These are phyloP conservation scores for Caenorhabditis sinica DNA, from an alignment of 2,888 invertebrate species.

Conservation along the genomic window DNA sequence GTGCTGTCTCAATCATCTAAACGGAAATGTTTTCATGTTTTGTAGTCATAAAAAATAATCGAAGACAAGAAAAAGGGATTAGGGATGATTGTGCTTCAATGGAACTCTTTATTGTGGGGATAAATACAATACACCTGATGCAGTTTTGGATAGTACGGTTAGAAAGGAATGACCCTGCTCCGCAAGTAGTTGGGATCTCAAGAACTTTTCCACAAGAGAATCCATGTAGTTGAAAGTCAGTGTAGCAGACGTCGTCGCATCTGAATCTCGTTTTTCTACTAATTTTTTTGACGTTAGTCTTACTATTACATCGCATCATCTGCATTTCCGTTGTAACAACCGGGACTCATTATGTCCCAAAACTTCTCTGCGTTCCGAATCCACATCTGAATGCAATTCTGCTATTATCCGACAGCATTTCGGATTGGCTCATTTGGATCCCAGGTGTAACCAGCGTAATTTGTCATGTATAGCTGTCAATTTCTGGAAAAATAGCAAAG, in stretches of 20 bases:
- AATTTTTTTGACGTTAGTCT: not conserved
- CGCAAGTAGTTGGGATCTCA: not conserved
- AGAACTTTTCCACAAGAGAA: not conserved
- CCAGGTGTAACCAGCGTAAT: conserved; percentile 47
- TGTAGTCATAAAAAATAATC: not conserved
- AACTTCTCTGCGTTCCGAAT: conserved; percentile 12
- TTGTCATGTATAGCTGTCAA: conserved; percentile 3
- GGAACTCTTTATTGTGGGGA: too few relatives aligned
- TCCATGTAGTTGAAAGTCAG: not conserved
- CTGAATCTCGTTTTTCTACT: not conserved
- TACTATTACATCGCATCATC: conserved; percentile 40
- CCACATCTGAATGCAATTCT: conserved; percentile 47
- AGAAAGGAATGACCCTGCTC: not conserved
- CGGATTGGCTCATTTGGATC: conserved; percentile 25
- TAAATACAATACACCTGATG: too few relatives aligned
- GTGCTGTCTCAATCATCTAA: not conserved
- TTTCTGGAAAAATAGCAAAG: too few relatives aligned
- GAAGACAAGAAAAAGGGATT: not conserved
- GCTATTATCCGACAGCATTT: not conserved
- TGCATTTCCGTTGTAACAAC: conserved; percentile 15
- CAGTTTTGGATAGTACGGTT: too few relatives aligned
- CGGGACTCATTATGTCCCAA: not conserved
- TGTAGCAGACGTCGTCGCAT: not conserved
- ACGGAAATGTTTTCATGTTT: conserved; percentile 11
- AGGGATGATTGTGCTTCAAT: too few relatives aligned